Conservation (phyloP, 2,888 invertebrate genomes). For the Dynastes grantii region DNA sequence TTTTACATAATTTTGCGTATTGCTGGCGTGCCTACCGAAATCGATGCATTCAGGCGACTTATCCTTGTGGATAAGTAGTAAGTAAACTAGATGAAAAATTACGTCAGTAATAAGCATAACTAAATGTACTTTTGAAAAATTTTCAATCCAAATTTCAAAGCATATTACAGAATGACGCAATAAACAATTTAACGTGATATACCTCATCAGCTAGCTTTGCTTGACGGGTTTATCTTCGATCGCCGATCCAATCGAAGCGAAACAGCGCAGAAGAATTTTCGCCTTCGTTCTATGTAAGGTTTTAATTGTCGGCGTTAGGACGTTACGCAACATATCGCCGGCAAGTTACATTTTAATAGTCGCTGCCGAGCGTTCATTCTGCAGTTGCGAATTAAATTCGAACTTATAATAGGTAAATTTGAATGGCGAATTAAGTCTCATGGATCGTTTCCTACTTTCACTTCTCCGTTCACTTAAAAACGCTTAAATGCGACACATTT, state of each 20-base stretch:
- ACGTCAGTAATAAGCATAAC: too few relatives aligned
- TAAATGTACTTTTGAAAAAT: too few relatives aligned
- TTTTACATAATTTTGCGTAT: too few relatives aligned
- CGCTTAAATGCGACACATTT: not conserved
- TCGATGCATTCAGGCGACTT: too few relatives aligned
- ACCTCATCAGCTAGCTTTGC: not conserved
- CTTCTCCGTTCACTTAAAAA: constrained; percentile 46
- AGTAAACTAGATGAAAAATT: too few relatives aligned
- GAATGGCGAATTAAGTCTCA: constrained; percentile 51
- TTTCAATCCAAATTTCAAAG: too few relatives aligned
- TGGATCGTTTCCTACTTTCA: constrained; percentile 52
- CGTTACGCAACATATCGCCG: constrained; percentile 28
- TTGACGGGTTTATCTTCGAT: constrained; percentile 8
- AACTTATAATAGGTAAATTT: constrained; percentile 47
- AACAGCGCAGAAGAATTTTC: constrained; percentile 12
- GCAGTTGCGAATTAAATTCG: constrained; percentile 45
- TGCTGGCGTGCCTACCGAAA: too few relatives aligned
- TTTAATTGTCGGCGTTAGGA: constrained; percentile 39
- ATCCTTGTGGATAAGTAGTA: too few relatives aligned
- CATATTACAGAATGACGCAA: too few relatives aligned
- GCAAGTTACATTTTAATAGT: constrained; percentile 23
- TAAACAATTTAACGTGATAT: too few relatives aligned
- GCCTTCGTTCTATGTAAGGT: constrained; percentile 37
- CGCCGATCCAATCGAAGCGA: not conserved
- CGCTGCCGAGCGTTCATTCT: constrained; percentile 10